Percentiles rank a stretch among this genome's conserved stretches.
Conservation (phyloP, 2,113 vertebrate genomes). For the Crotalus viridis region DNA sequence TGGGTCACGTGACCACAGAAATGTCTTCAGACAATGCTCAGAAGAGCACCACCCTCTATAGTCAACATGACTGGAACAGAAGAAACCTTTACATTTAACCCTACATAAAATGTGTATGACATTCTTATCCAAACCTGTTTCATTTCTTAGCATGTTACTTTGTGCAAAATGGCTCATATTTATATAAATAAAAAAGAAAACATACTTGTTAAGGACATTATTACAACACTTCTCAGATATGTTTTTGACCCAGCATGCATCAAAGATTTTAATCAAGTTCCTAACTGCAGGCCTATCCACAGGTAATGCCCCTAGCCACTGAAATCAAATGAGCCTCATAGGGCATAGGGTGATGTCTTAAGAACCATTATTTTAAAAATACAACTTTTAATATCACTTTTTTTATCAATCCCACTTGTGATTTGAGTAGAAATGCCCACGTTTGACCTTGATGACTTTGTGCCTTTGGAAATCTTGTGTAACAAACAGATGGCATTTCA, state of each 20-base stretch:
- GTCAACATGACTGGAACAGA: no score
- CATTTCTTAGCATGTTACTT: neutral
- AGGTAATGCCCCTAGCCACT: neutral
- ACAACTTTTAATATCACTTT: slow-evolving; percentile 1
- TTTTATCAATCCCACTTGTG: neutral
- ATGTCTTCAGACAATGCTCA: neutral
- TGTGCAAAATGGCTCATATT: neutral
- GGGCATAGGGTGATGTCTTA: neutral
- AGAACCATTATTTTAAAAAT: neutral
- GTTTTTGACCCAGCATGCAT: neutral
- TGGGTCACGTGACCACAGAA: neutral
- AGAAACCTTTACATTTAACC: neutral
- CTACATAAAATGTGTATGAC: neutral
- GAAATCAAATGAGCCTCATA: neutral
- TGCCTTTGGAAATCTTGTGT: neutral
- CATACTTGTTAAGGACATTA: neutral
- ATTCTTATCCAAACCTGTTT: neutral
- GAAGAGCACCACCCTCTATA: neutral
- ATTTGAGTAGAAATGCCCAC: slow-evolving; percentile 14
- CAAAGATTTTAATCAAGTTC: neutral
- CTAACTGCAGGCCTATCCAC: neutral
- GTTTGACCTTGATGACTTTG: slow-evolving; percentile 4
- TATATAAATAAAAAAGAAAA: neutral
- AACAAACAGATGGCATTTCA: slow-evolving; percentile 20
- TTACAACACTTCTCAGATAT: neutral